phyloP scores from a whole-genome alignment of 2,113 vertebrate genomes.

The Callithrix jacchus region DNA sequence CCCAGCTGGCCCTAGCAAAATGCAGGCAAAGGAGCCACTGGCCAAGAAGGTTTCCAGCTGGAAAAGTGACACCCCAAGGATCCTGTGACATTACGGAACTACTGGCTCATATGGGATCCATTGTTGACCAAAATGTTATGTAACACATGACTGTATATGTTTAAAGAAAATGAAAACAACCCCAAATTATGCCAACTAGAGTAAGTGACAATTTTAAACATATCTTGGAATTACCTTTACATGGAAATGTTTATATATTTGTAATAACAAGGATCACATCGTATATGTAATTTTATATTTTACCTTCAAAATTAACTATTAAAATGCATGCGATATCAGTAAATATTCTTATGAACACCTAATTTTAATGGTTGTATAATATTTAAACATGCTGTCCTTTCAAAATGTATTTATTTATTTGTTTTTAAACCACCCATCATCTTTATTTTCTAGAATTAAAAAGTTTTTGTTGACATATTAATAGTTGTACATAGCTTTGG shows the following conservation, averaged over 20 bases:
- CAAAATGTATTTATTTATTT: background rate
- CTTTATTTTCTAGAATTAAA: background rate
- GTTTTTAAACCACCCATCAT: background rate
- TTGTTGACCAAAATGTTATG: background rate
- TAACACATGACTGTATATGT: background rate
- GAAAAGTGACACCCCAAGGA: too few relatives aligned
- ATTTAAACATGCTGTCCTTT: background rate
- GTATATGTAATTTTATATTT: background rate
- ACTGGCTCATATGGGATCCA: background rate
- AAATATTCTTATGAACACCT: background rate
- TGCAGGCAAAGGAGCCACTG: too few relatives aligned
- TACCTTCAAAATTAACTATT: background rate
- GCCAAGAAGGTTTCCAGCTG: background rate
- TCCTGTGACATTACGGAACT: background rate
- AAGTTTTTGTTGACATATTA: background rate
- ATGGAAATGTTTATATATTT: background rate
- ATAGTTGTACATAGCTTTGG: background rate
- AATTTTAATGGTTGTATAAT: background rate
- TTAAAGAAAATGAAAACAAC: constrained; percentile 16
- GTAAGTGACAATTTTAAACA: background rate
- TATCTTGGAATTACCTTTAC: background rate
- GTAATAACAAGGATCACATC: background rate
- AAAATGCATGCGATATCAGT: background rate
- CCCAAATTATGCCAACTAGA: background rate
- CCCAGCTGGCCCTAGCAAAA: too few relatives aligned